These are phyloP conservation scores for Eilema griseolum DNA, from an alignment of 2,888 invertebrate genomes.

Conservation along the genomic window DNA sequence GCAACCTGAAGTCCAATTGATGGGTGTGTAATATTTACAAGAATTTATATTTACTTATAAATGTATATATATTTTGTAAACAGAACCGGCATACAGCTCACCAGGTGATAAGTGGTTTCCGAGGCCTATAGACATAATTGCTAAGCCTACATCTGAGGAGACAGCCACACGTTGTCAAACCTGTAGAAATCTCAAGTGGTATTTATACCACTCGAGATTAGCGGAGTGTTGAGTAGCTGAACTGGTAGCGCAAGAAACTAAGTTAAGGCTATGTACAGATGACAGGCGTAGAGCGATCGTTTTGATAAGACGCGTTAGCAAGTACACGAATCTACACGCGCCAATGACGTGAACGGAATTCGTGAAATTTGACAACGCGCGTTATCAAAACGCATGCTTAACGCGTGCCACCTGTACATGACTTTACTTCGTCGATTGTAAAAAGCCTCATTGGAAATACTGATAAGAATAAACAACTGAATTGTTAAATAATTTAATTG, in stretches of 20 bases:
- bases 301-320: not conserved
- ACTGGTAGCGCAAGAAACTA: not conserved
- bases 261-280: not conserved
- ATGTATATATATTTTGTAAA: too few relatives aligned
- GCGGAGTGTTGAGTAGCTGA: not conserved
- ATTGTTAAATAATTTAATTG: too few relatives aligned
- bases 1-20: too few relatives aligned
- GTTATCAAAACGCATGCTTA: slow-evolving; percentile 1
- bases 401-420: not conserved
- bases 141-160: slow-evolving; percentile 1
- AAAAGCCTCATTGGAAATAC: not conserved
- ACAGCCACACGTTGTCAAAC: not conserved
- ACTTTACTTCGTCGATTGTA: not conserved
- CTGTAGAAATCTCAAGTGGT: slow-evolving; percentile 4
- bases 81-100: not conserved
- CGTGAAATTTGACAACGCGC: not conserved
- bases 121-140: not conserved
- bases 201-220: not conserved
- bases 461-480: too few relatives aligned
- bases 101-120: not conserved
- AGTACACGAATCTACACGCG: not conserved
- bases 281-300: not conserved
- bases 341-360: not conserved
- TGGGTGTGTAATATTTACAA: too few relatives aligned
- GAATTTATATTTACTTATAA: too few relatives aligned